These are phyloP conservation scores for Falco naumanni DNA, from an alignment of 2,797 vertebrate genomes.

Conservation along the genomic window DNA sequence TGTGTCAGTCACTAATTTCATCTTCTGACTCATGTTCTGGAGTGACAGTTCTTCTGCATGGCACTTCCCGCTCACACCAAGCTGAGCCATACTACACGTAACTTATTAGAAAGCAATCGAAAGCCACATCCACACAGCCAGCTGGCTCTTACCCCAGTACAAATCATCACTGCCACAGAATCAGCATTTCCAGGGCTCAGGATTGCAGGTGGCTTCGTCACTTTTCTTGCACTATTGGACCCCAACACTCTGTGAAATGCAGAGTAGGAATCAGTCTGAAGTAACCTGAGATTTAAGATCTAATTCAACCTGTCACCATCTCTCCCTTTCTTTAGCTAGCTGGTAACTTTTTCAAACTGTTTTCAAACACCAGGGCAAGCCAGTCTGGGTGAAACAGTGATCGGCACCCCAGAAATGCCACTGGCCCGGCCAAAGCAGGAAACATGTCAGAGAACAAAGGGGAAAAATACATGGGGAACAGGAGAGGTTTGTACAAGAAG, in stretches of 20 bases:
- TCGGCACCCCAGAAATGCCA: neutral
- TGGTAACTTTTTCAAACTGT: neutral
- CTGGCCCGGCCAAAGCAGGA: neutral
- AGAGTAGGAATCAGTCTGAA: neutral
- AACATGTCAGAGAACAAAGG: neutral
- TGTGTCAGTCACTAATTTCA: conserved; percentile 12
- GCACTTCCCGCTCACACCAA: neutral
- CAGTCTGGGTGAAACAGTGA: neutral
- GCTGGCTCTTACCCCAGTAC: neutral
- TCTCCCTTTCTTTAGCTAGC: neutral
- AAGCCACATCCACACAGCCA: neutral
- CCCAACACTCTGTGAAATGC: neutral
- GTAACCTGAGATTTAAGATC: neutral
- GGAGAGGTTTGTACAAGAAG: neutral
- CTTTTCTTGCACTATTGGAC: neutral
- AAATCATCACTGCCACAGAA: neutral
- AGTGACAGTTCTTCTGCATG: neutral
- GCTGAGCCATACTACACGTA: neutral
- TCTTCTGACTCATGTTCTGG: conserved; percentile 28
- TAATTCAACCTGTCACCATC: neutral
- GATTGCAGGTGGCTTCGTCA: neutral
- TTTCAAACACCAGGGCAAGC: neutral
- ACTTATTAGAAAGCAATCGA: conserved; percentile 1
- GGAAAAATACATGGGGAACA: neutral
- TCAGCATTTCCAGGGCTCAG: neutral